Evolutionary conservation across 2,797 vertebrate species (phyloP).

Genomic region (Distichodus sexfasciatus): DNA sequence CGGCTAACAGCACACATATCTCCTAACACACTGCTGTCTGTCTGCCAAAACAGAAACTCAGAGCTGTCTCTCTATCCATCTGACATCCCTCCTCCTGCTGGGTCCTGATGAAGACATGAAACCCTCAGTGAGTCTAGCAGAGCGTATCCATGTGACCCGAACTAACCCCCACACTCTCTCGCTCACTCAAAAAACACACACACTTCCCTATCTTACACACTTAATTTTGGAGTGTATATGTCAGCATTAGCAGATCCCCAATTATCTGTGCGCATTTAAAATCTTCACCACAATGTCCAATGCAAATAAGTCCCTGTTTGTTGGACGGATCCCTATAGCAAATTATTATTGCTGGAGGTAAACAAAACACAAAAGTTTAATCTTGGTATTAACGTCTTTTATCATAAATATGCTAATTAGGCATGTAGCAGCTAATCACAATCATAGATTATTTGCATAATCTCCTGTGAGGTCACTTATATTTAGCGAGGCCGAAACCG

Average conservation of each 20-base stretch:
- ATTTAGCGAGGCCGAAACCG: not conserved
- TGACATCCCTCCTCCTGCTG: constrained; percentile 22
- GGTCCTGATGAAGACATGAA: constrained; percentile 44
- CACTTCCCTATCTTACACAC: too few species aligned
- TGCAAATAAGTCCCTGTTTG: not conserved
- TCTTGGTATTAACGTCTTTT: not conserved
- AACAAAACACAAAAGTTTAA: not conserved
- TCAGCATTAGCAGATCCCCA: not conserved
- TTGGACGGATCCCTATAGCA: not conserved
- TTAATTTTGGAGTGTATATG: not conserved
- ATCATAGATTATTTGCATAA: constrained; percentile 9
- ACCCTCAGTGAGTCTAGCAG: constrained; percentile 37
- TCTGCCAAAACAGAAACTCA: too few species aligned
- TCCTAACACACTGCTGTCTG: constrained; percentile 29
- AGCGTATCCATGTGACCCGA: constrained; percentile 36
- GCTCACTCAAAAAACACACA: too few species aligned
- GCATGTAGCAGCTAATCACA: not conserved
- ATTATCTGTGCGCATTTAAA: not conserved
- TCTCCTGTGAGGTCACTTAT: not conserved
- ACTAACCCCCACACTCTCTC: constrained; percentile 19
- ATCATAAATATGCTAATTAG: constrained; percentile 1
- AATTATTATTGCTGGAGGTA: not conserved
- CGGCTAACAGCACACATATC: constrained; percentile 1
- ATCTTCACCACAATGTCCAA: not conserved
- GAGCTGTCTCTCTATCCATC: constrained; percentile 28